Conservation (phyloP, 2,113 vertebrate genomes). For the Callipepla squamata region DNA sequence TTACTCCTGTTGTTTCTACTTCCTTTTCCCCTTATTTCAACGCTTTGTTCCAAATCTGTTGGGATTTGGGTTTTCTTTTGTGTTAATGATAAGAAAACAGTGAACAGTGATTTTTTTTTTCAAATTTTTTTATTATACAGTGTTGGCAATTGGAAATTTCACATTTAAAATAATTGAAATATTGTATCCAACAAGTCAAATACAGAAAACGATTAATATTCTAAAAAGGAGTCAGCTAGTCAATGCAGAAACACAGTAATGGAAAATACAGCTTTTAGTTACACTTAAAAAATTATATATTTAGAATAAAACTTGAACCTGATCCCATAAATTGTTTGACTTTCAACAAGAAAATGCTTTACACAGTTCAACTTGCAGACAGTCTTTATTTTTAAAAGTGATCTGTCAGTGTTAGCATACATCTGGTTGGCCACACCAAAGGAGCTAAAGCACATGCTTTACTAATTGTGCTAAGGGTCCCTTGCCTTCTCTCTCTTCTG, state of each 20-base stretch:
- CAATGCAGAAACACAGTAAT: conserved; percentile 82
- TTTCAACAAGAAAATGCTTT: conserved; percentile 80
- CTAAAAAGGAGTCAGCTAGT: conserved; percentile 78
- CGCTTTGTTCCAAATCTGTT: background rate
- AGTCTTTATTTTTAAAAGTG: conserved; percentile 76
- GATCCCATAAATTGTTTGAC: conserved; percentile 53
- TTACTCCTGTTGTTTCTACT: conserved; percentile 14
- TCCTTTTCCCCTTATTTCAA: conserved; percentile 10
- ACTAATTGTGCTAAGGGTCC: background rate
- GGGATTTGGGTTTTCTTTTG: background rate
- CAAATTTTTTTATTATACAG: conserved; percentile 71
- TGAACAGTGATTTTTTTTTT: background rate
- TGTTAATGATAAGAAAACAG: background rate
- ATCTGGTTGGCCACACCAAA: background rate
- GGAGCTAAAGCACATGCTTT: background rate
- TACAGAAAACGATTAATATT: conserved; percentile 86
- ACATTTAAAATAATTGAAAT: conserved; percentile 76
- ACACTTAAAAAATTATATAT: conserved; percentile 82
- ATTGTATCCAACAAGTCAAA: conserved; percentile 88
- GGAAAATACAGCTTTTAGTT: conserved; percentile 86
- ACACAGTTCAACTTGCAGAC: conserved; percentile 78
- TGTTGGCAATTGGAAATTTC: conserved; percentile 72
- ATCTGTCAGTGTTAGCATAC: conserved; percentile 83
- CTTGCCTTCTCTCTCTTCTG: background rate
- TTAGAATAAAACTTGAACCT: conserved; percentile 78